Percentiles rank a stretch among this genome's conserved stretches.
Evolutionary conservation across 2,888 invertebrate genomes (phyloP).

Genomic region (Augochlorella aurata): DNA sequence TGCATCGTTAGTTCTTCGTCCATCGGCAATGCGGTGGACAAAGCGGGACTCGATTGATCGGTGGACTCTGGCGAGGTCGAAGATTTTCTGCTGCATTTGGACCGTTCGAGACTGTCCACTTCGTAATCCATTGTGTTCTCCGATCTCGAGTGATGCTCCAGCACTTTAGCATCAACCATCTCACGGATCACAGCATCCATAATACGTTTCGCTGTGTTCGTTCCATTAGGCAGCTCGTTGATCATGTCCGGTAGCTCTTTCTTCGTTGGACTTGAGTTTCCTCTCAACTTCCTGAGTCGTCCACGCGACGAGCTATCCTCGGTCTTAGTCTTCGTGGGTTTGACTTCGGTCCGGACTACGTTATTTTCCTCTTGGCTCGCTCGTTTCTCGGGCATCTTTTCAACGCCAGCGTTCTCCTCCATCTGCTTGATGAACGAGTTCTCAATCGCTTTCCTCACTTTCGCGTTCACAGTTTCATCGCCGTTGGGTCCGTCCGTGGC

Average conservation of each 20-base stretch:
- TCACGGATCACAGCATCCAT: conserved; percentile 82
- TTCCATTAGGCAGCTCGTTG: conserved; percentile 72
- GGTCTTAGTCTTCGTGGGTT: neutral
- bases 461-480: conserved; percentile 71
- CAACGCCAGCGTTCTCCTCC: conserved; percentile 73
- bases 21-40: conserved; percentile 89
- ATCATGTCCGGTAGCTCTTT: conserved; percentile 77
- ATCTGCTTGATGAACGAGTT: conserved; percentile 79
- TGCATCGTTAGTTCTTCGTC: conserved; percentile 92
- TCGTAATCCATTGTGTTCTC: conserved; percentile 73
- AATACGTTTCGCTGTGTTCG: conserved; percentile 78
- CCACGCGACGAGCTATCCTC: conserved; percentile 28
- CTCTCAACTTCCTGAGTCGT: conserved; percentile 41
- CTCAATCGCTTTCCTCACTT: conserved; percentile 78
- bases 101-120: conserved; percentile 79
- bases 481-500: conserved; percentile 24
- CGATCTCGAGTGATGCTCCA: conserved; percentile 65
- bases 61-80: conserved; percentile 72
- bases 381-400: neutral
- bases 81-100: conserved; percentile 68
- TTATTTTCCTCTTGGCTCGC: neutral
- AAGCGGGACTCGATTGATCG: conserved; percentile 87
- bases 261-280: conserved; percentile 49
- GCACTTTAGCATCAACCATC: conserved; percentile 77
- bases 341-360: neutral